Base-by-base conservation (phyloP, 2,797 vertebrate species). In the Sebastiscus tertius region DNA sequence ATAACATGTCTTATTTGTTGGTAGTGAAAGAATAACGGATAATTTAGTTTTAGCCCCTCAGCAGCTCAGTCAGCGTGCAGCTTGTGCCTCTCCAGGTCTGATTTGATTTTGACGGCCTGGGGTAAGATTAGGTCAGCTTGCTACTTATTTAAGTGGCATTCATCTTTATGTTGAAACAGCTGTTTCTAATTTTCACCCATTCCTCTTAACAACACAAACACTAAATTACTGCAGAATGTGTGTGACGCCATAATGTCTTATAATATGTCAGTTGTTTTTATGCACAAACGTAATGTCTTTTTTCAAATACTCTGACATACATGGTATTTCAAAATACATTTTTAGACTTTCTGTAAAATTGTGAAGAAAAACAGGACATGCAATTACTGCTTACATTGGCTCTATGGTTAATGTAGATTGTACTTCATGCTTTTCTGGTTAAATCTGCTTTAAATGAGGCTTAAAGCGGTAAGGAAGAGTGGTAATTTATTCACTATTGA, bases 401-500 rank as follows among this genome's bases (percentile, higher is more conserved):
- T 72, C 49, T 54, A 16, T 39, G 55, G 58, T 64, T 80, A 26
- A 56, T 60, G 9, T 46, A 49, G 33, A 49, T 31, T 52, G 12
- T 56, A 13, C 2, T 26, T 72, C 52, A 49, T 69, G 10, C 26
- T 29, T 72, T 72, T 60, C 49, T 73, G 52, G 54, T 61, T 6
- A 55, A 68, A 77, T 81, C 31, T 67, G 27, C 58, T 78, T 80
- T 77, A 80, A 81, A 79, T 72, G 2, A 68, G 36, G 13, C 39
- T 83, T 63, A 52, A 76, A 79, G 14, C 49, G 13, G 24, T n/a
- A 46, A 77, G 59, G 24, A 68, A 81, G 55, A 61, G 26, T 49
- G 31, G 22, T 36, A 62, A 81, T 87, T 76, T 60, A 82, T 81
- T 80, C 63, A 70, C 69, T 71, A 26, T 75, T 63, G 42, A 81